These are phyloP conservation scores for Hestina assimilis DNA, from an alignment of 1,140 invertebrate genomes.

Conservation along the genomic window DNA sequence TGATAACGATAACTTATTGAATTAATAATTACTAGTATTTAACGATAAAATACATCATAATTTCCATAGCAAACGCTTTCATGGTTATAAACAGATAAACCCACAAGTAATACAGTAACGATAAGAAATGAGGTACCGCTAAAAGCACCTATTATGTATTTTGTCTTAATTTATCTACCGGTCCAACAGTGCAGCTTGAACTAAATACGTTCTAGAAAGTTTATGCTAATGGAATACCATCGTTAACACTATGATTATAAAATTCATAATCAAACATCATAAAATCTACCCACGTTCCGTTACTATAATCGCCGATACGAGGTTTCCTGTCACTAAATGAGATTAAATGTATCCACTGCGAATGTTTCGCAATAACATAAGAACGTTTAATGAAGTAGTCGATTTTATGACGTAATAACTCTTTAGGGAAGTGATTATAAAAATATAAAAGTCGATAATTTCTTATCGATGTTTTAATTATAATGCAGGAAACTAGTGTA, in stretches of 20 bases:
- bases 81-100: conserved; percentile 26
- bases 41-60: background rate
- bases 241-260: conserved; percentile 22
- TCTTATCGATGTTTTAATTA: conserved; percentile 22
- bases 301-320: conserved; percentile 51
- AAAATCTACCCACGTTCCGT: conserved; percentile 32
- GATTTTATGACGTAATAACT: conserved; percentile 43
- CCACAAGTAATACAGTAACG: conserved; percentile 28
- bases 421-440: conserved; percentile 14
- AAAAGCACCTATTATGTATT: conserved; percentile 51
- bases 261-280: conserved; percentile 27
- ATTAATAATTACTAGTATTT: background rate
- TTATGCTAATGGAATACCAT: conserved; percentile 27
- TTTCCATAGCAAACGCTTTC: conserved; percentile 21
- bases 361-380: conserved; percentile 61
- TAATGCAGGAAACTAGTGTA: background rate
- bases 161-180: conserved; percentile 50
- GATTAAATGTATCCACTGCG: conserved; percentile 58
- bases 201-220: conserved; percentile 13
- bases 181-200: conserved; percentile 26
- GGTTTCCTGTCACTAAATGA: conserved; percentile 72
- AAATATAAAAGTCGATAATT: background rate
- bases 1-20: background rate
- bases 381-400: conserved; percentile 54
- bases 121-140: conserved; percentile 42